Percentiles rank a stretch among this genome's conserved stretches.
Conservation (phyloP, 2,797 vertebrate species). For the Otolemur crassicaudatus region DNA sequence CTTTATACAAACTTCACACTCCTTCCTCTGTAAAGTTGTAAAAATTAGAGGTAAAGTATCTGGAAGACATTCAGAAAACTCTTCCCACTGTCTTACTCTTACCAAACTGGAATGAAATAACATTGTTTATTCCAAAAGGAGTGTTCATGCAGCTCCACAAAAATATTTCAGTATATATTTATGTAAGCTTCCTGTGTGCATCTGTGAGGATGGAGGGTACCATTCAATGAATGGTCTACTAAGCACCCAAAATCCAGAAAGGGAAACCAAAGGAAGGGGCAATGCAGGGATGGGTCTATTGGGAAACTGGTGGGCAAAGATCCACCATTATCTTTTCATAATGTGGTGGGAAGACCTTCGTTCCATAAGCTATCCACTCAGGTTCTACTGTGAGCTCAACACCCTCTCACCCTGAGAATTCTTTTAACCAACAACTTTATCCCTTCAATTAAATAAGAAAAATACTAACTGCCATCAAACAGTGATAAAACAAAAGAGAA, state of each 20-base stretch:
- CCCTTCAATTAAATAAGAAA: slow-evolving; percentile 16
- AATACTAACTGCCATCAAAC: not conserved
- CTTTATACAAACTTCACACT: not conserved
- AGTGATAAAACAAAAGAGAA: slow-evolving; percentile 17
- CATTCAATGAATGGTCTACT: not conserved
- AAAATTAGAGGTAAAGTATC: not conserved
- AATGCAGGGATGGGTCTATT: not conserved
- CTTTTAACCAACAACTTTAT: not conserved
- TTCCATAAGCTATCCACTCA: not conserved
- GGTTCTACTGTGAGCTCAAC: not conserved
- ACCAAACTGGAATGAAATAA: not conserved
- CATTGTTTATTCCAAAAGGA: not conserved
- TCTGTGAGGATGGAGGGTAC: not conserved
- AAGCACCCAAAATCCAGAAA: not conserved
- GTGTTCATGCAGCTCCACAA: not conserved
- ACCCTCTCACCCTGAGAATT: not conserved
- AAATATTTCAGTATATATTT: not conserved
- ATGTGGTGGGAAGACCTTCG: not conserved
- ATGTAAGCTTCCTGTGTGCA: not conserved
- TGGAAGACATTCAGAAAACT: not conserved
- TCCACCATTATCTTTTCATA: not conserved
- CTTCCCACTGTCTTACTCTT: not conserved
- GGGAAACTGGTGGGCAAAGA: not conserved
- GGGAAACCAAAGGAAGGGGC: not conserved
- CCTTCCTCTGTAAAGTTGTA: not conserved